Evolutionary conservation across 2,797 vertebrate genomes (phyloP), one percentile per base, ranked within the genome.

Genomic region (Iguana delicatissima): DNA sequence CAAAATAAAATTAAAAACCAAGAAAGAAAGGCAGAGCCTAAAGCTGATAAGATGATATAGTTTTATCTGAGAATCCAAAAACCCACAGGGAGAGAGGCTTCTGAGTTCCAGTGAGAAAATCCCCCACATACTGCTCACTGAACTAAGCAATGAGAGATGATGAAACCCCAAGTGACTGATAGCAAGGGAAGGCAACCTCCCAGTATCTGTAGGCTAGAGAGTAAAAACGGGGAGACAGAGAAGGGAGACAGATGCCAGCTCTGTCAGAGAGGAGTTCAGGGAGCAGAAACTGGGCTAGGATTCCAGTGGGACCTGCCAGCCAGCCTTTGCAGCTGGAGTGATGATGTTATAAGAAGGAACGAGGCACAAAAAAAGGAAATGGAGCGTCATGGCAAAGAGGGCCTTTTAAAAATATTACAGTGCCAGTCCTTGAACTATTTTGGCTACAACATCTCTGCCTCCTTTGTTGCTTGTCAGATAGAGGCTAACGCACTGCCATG

Each of bases 401-500:
- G 57, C 62, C 92, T 91, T 81, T 89, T 77, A 82, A 90, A 46
- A 92, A 89, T 87, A 90, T 91, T 91, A 93, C 76, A 89, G 90
- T 95, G 96, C 77, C 90, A 93, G 32, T 92, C 87, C 92, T 94
- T 93, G 86, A 95, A 95, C 86, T 93, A 92, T 89, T 96, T 96
- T 95, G 91, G 94, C 90, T 91, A 85, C 57, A 88, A 9, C 52
- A 90, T 94, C 91, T 92, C 93, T 91, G 92, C 91, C 87, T 93
- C 91, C 89, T 89, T 92, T 96, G 90, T 90, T 93, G 92, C 92
- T 94, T 96, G 89, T 94, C 91, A 94, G 81, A 85, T 52, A 92
- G 89, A 74, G 74, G 81, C 69, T 87, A 95, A 92, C 62, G 92
- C 91, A 94, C 95, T 88, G 87, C 94, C 93, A 96, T 95, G 90